Evolutionary conservation across 2,888 invertebrate genomes (phyloP).

Genomic region (Brachyopa scutellaris): DNA sequence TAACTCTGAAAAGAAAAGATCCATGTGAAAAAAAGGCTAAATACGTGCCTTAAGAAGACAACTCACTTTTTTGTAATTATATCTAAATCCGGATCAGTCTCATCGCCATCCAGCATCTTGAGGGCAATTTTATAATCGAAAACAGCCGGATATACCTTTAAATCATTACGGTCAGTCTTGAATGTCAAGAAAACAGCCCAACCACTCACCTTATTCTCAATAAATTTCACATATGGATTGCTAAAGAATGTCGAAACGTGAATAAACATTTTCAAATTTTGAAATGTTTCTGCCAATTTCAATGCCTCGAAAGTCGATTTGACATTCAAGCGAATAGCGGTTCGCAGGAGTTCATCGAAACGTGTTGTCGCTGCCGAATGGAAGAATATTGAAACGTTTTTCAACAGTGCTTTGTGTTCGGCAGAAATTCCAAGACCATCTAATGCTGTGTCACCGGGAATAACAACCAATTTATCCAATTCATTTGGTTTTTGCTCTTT

Average conservation of each 20-base stretch:
- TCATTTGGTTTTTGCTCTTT: slow-evolving; percentile 74
- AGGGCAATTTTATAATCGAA: slow-evolving; percentile 78
- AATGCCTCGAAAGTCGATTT: slow-evolving; percentile 86
- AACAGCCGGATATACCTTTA: slow-evolving; percentile 76
- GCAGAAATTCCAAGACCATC: slow-evolving; percentile 76
- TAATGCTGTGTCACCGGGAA: slow-evolving; percentile 76
- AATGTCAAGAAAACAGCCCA: no score
- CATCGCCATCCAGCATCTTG: slow-evolving; percentile 74
- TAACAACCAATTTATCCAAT: slow-evolving; percentile 75
- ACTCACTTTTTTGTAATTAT: slow-evolving; percentile 77
- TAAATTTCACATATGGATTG: slow-evolving; percentile 88
- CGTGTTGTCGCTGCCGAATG: slow-evolving; percentile 91
- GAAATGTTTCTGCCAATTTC: slow-evolving; percentile 84
- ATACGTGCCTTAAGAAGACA: no score
- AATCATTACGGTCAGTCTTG: background rate
- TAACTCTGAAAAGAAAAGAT: slow-evolving; percentile 72
- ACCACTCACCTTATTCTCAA: slow-evolving; percentile 87
- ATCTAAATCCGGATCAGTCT: slow-evolving; percentile 72
- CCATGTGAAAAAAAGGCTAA: no score
- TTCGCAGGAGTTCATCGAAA: slow-evolving; percentile 89
- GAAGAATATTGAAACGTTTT: slow-evolving; percentile 87
- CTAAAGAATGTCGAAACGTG: slow-evolving; percentile 95
- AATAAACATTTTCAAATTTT: slow-evolving; percentile 84
- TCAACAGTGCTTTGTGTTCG: slow-evolving; percentile 64
- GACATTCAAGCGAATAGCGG: slow-evolving; percentile 85